Evolutionary conservation across 2,113 vertebrate genomes (phyloP).

Genomic region (Synchiropus splendidus): DNA sequence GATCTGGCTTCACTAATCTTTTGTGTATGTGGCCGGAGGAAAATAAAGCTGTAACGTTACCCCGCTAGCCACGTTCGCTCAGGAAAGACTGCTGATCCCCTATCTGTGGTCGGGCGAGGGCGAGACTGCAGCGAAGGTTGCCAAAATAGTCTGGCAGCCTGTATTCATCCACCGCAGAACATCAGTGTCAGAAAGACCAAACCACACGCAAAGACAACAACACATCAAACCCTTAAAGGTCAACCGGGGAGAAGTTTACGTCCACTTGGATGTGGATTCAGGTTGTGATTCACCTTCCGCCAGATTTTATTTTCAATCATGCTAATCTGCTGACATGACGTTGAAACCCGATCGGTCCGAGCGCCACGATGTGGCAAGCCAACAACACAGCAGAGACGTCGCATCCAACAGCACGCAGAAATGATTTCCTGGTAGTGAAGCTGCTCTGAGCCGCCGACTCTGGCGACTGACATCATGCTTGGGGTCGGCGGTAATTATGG

Average conservation of each 20-base stretch:
- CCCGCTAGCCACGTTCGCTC: conserved; percentile 53
- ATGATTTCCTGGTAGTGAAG: conserved; percentile 32
- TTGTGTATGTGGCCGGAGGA: conserved; percentile 59
- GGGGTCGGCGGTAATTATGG: conserved; percentile 51
- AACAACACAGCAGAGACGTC: conserved; percentile 13
- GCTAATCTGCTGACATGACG: conserved; percentile 19
- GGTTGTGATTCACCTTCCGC: too few species aligned
- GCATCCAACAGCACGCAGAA: conserved; percentile 29
- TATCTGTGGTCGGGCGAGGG: conserved; percentile 56
- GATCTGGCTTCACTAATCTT: conserved; percentile 64
- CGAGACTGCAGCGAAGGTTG: conserved; percentile 45
- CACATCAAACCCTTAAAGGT: background rate
- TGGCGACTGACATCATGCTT: conserved; percentile 44
- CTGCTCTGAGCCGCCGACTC: conserved; percentile 25
- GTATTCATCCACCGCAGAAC: conserved; percentile 48
- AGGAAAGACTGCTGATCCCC: conserved; percentile 56
- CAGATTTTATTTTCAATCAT: too few species aligned
- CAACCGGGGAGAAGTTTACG: background rate
- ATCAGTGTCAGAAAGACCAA: conserved; percentile 41
- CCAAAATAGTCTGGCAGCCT: conserved; percentile 62
- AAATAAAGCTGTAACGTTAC: conserved; percentile 57
- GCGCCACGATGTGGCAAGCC: too few species aligned
- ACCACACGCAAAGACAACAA: conserved; percentile 27
- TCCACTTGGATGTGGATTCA: too few species aligned
- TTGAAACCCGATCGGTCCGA: too few species aligned